Evolutionary conservation across 2,797 vertebrate species (phyloP).

Genomic region (Chelon auratus): DNA sequence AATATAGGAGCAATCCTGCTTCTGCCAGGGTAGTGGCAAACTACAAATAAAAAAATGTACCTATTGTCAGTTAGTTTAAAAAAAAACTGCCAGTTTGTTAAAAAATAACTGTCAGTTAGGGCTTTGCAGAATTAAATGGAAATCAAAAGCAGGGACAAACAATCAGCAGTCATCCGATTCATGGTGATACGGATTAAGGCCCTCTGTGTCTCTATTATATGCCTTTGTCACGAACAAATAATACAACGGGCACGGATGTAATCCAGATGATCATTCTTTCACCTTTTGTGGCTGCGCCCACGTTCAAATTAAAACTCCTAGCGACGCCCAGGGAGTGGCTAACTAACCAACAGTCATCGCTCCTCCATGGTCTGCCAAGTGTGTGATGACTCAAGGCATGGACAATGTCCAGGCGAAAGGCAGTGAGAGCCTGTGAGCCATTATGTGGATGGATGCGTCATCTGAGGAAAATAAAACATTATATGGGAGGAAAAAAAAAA

Average conservation of each 20-base stretch:
- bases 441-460: slow-evolving; percentile 28
- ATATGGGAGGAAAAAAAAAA: slow-evolving; percentile 2
- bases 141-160: no score
- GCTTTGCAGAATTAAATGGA: no score
- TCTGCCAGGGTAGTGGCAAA: no score
- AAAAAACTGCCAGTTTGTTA: no score
- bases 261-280: slow-evolving; percentile 34
- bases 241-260: background rate
- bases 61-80: no score
- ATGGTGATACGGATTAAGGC: background rate
- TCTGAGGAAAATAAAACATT: slow-evolving; percentile 16
- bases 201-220: no score
- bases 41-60: no score
- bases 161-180: background rate
- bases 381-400: slow-evolving; percentile 64
- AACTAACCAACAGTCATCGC: slow-evolving; percentile 49
- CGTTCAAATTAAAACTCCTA: slow-evolving; percentile 22
- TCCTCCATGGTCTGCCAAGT: slow-evolving; percentile 39
- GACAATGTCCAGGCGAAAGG: slow-evolving; percentile 49
- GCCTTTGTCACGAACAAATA: background rate
- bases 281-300: slow-evolving; percentile 59
- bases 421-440: slow-evolving; percentile 32
- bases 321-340: slow-evolving; percentile 65
- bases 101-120: no score
- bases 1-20: no score